These are phyloP conservation scores for Rotaria socialis DNA, from an alignment of 2,888 invertebrate species.

Conservation along the genomic window DNA sequence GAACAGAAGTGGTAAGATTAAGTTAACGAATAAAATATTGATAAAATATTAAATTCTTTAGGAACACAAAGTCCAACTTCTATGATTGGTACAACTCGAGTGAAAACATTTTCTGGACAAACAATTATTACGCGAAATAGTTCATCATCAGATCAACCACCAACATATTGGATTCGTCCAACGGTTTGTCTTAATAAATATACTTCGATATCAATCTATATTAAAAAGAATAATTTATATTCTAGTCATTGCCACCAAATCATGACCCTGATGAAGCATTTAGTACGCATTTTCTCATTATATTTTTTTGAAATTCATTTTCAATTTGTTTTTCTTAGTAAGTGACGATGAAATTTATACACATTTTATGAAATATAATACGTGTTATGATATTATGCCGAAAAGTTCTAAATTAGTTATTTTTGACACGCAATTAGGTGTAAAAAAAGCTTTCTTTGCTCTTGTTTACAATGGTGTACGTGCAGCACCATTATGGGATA, in stretches of 20 bases:
- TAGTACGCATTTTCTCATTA: neutral
- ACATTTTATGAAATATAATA: constrained; percentile 98
- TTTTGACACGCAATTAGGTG: constrained; percentile 90
- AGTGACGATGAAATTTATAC: constrained; percentile 95
- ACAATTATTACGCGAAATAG: constrained; percentile 1
- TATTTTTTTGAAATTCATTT: neutral
- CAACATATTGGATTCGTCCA: constrained; percentile 19
- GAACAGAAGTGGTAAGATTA: neutral
- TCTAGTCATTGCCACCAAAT: neutral
- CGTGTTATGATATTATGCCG: constrained; percentile 98
- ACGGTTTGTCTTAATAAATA: neutral
- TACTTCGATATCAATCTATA: too few relatives aligned
- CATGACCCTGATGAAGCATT: neutral
- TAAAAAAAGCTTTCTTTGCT: constrained; percentile 97
- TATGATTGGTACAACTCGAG: neutral
- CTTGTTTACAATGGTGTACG: constrained; percentile 96
- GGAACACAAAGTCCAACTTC: constrained; percentile 27
- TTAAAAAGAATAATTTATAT: neutral
- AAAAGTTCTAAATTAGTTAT: constrained; percentile 98
- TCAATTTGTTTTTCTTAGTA: constrained; percentile 47
- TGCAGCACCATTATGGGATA: constrained; percentile 96
- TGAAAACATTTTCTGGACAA: neutral
- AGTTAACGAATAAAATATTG: neutral
- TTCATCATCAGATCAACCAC: constrained; percentile 5
- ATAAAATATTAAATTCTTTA: neutral